Conservation (phyloP, 1,140 invertebrate genomes). For the Psix sp. region DNA sequence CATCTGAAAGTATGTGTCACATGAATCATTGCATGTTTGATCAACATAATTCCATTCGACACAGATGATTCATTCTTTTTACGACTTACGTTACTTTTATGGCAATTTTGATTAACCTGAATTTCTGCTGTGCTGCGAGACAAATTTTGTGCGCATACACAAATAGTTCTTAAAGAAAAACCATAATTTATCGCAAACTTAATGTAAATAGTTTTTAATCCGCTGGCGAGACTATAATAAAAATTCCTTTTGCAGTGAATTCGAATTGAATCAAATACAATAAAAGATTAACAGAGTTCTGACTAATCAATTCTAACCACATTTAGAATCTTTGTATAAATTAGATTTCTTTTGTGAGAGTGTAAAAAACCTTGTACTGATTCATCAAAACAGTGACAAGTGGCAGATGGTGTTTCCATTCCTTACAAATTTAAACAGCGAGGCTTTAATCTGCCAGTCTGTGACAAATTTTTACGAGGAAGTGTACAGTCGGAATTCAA, state of each 20-base stretch:
- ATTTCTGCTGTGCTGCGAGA: no score
- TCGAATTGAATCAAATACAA: slow-evolving; percentile 30
- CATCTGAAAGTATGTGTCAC: no score
- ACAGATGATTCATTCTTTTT: no score
- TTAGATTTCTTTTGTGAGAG: slow-evolving; percentile 23
- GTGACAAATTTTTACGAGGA: slow-evolving; percentile 54
- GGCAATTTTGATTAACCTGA: no score
- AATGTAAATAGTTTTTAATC: no score
- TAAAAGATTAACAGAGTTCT: slow-evolving; percentile 26
- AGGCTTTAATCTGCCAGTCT: slow-evolving; percentile 38
- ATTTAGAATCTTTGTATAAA: slow-evolving; percentile 31
- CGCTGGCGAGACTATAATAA: slow-evolving; percentile 7
- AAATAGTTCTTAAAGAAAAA: no score
- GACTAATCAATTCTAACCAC: slow-evolving; percentile 31
- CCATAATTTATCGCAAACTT: no score
- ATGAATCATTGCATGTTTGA: no score
- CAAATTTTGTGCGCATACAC: no score
- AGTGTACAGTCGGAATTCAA: slow-evolving; percentile 34
- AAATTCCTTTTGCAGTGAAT: slow-evolving; percentile 10
- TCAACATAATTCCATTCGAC: no score
- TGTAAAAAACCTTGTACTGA: slow-evolving; percentile 26
- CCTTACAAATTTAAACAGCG: slow-evolving; percentile 22
- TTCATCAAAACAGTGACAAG: slow-evolving; percentile 55
- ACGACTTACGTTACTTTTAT: no score
- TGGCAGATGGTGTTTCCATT: slow-evolving; percentile 46